Evolutionary conservation across 1,140 invertebrate species (phyloP), one percentile per base, ranked within the genome.

Genomic region (Heliothis subflexa): DNA sequence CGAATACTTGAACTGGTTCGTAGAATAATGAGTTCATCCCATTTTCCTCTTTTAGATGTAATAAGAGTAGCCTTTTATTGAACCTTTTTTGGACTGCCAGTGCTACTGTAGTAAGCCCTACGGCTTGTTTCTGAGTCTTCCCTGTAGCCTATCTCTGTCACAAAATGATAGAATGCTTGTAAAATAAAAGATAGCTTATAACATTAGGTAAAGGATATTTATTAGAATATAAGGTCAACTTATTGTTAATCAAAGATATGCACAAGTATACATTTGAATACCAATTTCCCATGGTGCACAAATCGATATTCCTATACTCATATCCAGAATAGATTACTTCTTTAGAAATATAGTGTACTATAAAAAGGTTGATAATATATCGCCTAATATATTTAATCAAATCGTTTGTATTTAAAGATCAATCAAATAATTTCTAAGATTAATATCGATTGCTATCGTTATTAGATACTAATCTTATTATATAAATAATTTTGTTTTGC

Each of bases 361-460:
- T 73, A 73, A 57, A 73, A 47, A 47, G 10, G 9, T 40, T 16
- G 2, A 25, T 73, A 59, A 14, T 0, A 55, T n/a, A 47, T 62
- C 50, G 28, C 11, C 21, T 25, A 71, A 59, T 52, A 49, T 59
- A 73, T 52, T 73, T 73, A 5, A 47, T 73, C 71, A 59, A 21
- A 16, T 33, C 50, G 33, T 21, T 62, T 33, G 59, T 59, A 40
- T 59, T 45, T 2, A 73, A 12, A 59, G 21, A 73, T 73, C 55
- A 59, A 73, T 73, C 71, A 45, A 59, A 73, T 47, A 73, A 73
- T 14, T 73, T 54, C 10, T 47, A 16, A 59, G 54, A 73, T 73
- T 73, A 73, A 16, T 21, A 50, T 25, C 25, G 28, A 40, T 40
- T 40, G 12, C 12, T 16, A 50, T 70, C 25, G 33, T 21, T 47